phyloP scores from a whole-genome alignment of 2,888 invertebrate genomes.

The Oasisia sp. region DNA sequence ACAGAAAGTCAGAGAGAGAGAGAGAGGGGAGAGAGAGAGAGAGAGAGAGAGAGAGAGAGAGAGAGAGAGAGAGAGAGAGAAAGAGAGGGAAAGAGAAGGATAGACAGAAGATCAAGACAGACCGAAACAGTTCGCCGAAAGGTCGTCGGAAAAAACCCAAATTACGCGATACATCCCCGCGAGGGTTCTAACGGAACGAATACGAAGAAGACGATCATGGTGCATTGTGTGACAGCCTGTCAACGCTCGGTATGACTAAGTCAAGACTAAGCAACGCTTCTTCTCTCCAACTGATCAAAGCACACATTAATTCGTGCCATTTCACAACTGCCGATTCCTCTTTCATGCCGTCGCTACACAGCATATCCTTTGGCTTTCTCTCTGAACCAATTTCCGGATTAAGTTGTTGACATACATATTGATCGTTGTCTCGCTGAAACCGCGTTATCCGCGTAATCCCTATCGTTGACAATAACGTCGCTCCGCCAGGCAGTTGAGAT shows the following conservation, averaged over 20 bases:
- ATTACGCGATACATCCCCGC: too few species aligned
- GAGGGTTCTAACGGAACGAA: too few species aligned
- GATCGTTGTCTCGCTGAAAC: background rate
- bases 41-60: too few species aligned
- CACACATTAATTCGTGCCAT: background rate
- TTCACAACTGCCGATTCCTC: background rate
- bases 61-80: too few species aligned
- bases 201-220: background rate
- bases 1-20: too few species aligned
- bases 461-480: background rate
- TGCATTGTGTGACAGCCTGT: background rate
- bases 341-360: background rate
- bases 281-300: background rate
- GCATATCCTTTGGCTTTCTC: background rate
- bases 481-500: background rate
- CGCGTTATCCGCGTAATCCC: background rate
- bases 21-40: too few species aligned
- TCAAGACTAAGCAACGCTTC: background rate
- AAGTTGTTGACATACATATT: background rate
- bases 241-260: background rate
- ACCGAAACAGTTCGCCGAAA: too few species aligned
- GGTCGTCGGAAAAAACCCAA: too few species aligned
- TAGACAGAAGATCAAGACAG: too few species aligned
- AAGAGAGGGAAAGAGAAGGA: too few species aligned
- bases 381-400: background rate